A percentile compares a stretch with the other conserved stretches of the same genome.
phyloP scores from a whole-genome alignment of 2,113 vertebrate species.

The Promerops cafer region DNA sequence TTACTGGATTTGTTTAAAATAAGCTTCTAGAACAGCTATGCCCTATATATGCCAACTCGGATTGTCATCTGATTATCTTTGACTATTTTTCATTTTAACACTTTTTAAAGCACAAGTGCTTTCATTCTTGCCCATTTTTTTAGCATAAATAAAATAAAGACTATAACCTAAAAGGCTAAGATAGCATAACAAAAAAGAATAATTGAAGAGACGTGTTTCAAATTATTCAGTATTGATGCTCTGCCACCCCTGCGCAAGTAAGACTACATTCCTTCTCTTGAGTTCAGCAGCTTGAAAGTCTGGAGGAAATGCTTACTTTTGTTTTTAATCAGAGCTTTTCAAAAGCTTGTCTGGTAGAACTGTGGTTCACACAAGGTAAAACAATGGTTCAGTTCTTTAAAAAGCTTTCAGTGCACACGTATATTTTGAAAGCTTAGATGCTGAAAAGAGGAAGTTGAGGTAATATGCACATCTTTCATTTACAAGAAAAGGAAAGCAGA shows the following conservation, averaged over 20 bases:
- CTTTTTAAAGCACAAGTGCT: background rate
- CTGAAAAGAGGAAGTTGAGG: background rate
- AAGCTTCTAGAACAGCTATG: background rate
- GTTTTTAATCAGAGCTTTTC: background rate
- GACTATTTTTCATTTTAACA: background rate
- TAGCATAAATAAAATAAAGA: background rate
- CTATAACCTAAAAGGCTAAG: background rate
- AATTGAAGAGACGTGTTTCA: background rate
- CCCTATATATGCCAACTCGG: slow-evolving; percentile 1
- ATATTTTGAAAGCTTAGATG: background rate
- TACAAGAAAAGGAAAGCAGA: background rate
- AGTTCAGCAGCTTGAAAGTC: background rate
- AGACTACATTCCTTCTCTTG: background rate
- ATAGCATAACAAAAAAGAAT: background rate
- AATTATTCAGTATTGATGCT: background rate
- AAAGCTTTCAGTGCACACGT: background rate
- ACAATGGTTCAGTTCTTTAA: background rate
- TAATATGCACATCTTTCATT: background rate
- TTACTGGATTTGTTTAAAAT: background rate
- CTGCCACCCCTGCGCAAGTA: background rate
- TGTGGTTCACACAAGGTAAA: background rate
- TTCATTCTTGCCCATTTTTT: background rate
- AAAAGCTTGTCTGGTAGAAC: background rate
- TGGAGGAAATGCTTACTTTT: background rate
- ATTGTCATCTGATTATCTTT: background rate